A percentile compares a stretch with the other conserved stretches of the same genome.
Evolutionary conservation across 2,797 vertebrate species (phyloP).

Genomic region (Tauraco hartlaubi): DNA sequence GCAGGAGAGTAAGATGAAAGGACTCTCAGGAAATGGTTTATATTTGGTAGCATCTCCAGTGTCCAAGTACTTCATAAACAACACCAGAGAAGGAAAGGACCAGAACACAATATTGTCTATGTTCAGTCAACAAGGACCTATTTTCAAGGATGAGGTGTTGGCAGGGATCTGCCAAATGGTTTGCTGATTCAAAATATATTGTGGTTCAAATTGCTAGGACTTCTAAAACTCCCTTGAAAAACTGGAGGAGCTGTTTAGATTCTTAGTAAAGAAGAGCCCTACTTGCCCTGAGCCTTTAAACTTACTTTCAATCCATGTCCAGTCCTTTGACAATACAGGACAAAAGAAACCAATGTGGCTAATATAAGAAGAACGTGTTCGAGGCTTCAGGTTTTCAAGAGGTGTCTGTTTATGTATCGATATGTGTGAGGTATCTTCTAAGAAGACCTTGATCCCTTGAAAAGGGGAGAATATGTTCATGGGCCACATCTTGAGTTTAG

Average conservation of each 20-base stretch:
- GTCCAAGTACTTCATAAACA: not conserved
- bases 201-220: not conserved
- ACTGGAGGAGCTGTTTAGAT: not conserved
- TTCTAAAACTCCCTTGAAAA: not conserved
- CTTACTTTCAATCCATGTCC: not conserved
- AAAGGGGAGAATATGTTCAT: not conserved
- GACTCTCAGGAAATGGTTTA: not conserved
- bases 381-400: not conserved
- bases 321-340: not conserved
- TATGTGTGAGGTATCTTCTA: not conserved
- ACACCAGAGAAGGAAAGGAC: not conserved
- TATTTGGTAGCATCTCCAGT: not conserved
- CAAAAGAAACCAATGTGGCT: not conserved
- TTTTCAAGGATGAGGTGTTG: not conserved
- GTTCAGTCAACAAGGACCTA: not conserved
- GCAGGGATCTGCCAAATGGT: not conserved
- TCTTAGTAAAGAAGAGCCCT: not conserved
- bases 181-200: not conserved
- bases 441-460: not conserved
- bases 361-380: not conserved
- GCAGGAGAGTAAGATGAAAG: not conserved
- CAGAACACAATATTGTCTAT: not conserved
- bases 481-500: not conserved
- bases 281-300: not conserved
- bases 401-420: not conserved